Percentiles rank a stretch among this genome's conserved stretches.
Conservation (phyloP, 2,113 vertebrate species). For the Oncorhynchus masou region DNA sequence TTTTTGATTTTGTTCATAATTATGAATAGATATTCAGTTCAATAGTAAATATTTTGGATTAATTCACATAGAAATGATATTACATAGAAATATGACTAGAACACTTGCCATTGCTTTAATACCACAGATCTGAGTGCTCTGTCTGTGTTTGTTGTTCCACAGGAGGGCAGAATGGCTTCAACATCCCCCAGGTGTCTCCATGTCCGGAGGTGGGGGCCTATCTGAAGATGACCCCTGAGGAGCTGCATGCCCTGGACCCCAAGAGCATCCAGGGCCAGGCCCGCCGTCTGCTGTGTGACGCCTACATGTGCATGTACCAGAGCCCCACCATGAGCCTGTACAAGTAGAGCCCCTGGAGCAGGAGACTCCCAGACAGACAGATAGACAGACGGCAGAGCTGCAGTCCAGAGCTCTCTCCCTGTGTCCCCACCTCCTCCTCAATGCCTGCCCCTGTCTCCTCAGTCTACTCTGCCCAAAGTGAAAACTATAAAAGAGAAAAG, state of each 20-base stretch:
- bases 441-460: slow-evolving; percentile 33
- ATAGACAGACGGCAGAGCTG: slow-evolving; percentile 36
- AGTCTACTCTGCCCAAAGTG: slow-evolving; percentile 19
- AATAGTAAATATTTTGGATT: too few relatives aligned
- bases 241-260: slow-evolving; percentile 90
- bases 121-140: slow-evolving; percentile 7
- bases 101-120: too few relatives aligned
- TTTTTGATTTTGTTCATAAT: too few relatives aligned
- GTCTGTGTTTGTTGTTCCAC: slow-evolving; percentile 19
- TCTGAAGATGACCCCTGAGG: slow-evolving; percentile 95
- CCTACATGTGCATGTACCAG: slow-evolving; percentile 99
- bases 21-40: too few relatives aligned
- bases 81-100: too few relatives aligned
- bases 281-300: slow-evolving; percentile 92
- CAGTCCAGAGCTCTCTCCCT: slow-evolving; percentile 26
- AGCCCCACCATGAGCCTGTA: slow-evolving; percentile 97
- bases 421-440: slow-evolving; percentile 28
- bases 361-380: slow-evolving; percentile 28
- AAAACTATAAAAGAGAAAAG: slow-evolving; percentile 23
- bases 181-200: slow-evolving; percentile 96
- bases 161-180: slow-evolving; percentile 98
- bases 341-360: slow-evolving; percentile 75
- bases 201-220: slow-evolving; percentile 96
- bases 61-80: too few relatives aligned
- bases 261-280: slow-evolving; percentile 95